Evolutionary conservation across 2,888 invertebrate species (phyloP), one percentile per base, ranked within the genome.

Genomic region (Tillus elongatus): DNA sequence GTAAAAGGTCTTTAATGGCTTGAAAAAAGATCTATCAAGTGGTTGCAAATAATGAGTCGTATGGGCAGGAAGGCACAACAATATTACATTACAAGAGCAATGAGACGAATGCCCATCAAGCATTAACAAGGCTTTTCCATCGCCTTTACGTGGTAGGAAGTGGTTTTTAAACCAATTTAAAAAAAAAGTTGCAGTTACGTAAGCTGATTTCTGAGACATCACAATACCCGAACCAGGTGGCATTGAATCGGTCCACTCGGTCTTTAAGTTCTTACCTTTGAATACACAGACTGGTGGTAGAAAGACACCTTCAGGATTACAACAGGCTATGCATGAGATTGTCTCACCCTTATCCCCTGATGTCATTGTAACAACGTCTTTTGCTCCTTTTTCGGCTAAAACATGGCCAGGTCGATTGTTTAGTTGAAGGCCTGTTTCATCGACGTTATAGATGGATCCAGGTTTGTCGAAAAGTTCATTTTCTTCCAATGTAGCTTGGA

Each of bases 151-250:
- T 19, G 24, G 24, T 19, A 19, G 24, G n/a, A 19, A 19, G n/a
- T 11, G 13, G 10, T 30, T 30, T 30, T n/a, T n/a, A 12, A 30
- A 30, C 30, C n/a, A 30, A 30, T 30, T 30, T 11, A 30, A 12
- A 30, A n/a, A 30, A 9, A 30, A 2, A n/a, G 10, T 30, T 30
- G 2, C 2, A 19, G 24, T 19, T n/a, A 52, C 40, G 24, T n/a
- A 54, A 9, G 47, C 45, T 12, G 53, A 52, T 39, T 56, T 53
- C 31, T 53, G 44, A 10, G 49, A 45, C 45, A 54, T 46, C 16
- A 45, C 45, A 30, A 56, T 38, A 27, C 39, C 31, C 12, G 51
- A 44, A 13, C 44, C 50, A 13, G 44, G 45, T n/a, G 30, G 34
- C 31, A 40, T 36, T 34, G 31, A 30, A 34, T 50, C 49, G 14